Evolutionary conservation across 1,140 invertebrate species (phyloP).

Genomic region (Drosophila kanapiae): DNA sequence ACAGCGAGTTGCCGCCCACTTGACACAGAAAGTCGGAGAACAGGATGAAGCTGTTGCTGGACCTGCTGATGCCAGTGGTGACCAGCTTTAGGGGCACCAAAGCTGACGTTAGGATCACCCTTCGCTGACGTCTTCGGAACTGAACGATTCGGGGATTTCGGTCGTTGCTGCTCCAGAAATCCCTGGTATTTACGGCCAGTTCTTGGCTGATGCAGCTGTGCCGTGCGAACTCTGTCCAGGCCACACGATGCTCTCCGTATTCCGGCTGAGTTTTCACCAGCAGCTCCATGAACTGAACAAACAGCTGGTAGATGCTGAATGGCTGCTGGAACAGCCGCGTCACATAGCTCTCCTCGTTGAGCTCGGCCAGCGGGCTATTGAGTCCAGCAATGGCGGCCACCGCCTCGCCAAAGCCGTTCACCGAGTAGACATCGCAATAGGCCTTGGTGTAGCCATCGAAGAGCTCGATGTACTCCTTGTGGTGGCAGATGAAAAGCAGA

Average conservation of each 20-base stretch:
- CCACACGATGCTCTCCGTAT: slow-evolving; percentile 65
- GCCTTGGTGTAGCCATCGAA: slow-evolving; percentile 91
- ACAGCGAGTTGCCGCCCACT: slow-evolving; percentile 87
- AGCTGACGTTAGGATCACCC: slow-evolving; percentile 92
- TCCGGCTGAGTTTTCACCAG: slow-evolving; percentile 61
- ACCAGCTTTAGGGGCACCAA: slow-evolving; percentile 89
- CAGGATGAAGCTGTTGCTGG: slow-evolving; percentile 90
- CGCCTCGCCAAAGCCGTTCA: slow-evolving; percentile 86
- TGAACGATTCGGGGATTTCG: slow-evolving; percentile 63
- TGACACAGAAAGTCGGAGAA: slow-evolving; percentile 92
- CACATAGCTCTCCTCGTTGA: slow-evolving; percentile 71
- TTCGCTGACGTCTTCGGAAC: slow-evolving; percentile 86
- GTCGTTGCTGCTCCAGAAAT: slow-evolving; percentile 79
- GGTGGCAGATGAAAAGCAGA: slow-evolving; percentile 89
- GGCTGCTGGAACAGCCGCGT: slow-evolving; percentile 75
- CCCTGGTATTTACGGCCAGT: slow-evolving; percentile 76
- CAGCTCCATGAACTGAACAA: slow-evolving; percentile 76
- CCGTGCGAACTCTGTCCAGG: slow-evolving; percentile 72
- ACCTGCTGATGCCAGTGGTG: slow-evolving; percentile 85
- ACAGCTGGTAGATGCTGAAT: slow-evolving; percentile 71
- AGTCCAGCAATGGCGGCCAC: slow-evolving; percentile 45
- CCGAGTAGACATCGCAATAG: slow-evolving; percentile 91
- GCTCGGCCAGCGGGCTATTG: slow-evolving; percentile 59
- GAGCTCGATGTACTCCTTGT: slow-evolving; percentile 90
- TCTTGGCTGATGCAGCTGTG: slow-evolving; percentile 78